Evolutionary conservation across 2,797 vertebrate genomes (phyloP), one percentile per base, ranked within the genome.

Genomic region (Thamnophis elegans): DNA sequence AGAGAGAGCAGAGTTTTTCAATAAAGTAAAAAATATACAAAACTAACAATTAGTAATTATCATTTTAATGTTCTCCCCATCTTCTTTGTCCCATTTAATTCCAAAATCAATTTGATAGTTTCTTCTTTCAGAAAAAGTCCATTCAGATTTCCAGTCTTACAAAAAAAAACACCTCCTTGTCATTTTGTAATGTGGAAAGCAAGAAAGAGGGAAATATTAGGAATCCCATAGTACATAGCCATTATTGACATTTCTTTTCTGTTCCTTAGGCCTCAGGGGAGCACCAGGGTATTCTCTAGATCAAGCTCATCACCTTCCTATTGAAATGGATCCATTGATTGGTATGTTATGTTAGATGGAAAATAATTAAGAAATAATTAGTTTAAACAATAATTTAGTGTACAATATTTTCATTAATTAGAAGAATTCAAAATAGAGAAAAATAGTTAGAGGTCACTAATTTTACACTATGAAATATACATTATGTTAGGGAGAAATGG

Each of bases 231-330:
- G 32, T 82, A 0, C 56, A 47, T 82, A 0, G 0, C 73, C 91
- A 26, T 53, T 60, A 25, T 89, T 25, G 86, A 6, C 90, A 94
- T 94, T 92, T 88, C 82, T 95, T 22, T 60, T 94, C 36, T 93
- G n/a, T 12, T 94, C 16, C 87, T 5, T 91, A 99, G 99, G 99
- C 93, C 98, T 99, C 94, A 97, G 99, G 93, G 99, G 99, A 97
- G 99, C 99, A 60, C 99, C 99, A 8, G 99, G 99, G 93, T 99
- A 99, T 96, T 99, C 99, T 89, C 96, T 99, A 97, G 99, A 99
- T 96, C 99, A 99, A 97, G 99, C 99, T 87, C 99, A 99, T 97
- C 99, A 99, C 95, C 98, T 99, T 90, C 99, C 99, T n/a, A 99
- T 99, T 42, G 99, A 99, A 98, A 99, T 99, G 99, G 99, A 99